A percentile compares a stretch with the other conserved stretches of the same genome.
phyloP scores from a whole-genome alignment of 2,888 invertebrate genomes.

The Drosophila fungiperda region DNA sequence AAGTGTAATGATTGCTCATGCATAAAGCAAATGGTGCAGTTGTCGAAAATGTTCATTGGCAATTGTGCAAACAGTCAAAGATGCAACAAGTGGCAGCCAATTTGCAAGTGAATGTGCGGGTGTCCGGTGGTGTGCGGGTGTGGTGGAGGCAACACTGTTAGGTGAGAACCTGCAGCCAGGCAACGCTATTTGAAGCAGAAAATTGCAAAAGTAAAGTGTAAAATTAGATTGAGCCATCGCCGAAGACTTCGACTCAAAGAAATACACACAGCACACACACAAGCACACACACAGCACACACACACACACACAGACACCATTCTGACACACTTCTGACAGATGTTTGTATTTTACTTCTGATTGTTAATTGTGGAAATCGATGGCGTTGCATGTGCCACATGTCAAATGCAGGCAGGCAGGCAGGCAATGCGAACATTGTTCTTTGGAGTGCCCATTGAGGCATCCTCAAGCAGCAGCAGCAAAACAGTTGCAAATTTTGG shows the following conservation, averaged over 20 bases:
- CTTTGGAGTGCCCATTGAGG: slow-evolving; percentile 21
- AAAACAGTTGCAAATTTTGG: slow-evolving; percentile 14
- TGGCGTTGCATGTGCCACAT: background rate
- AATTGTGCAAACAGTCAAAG: slow-evolving; percentile 54
- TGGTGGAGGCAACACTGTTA: background rate
- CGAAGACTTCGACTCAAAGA: slow-evolving; percentile 46
- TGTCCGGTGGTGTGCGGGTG: background rate
- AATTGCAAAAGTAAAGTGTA: slow-evolving; percentile 68
- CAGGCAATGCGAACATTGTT: slow-evolving; percentile 14
- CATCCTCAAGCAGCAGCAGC: slow-evolving; percentile 5
- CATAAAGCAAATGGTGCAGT: slow-evolving; percentile 61
- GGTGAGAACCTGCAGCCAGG: slow-evolving; percentile 42
- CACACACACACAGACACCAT: background rate
- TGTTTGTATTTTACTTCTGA: slow-evolving; percentile 59
- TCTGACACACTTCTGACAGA: slow-evolving; percentile 18
- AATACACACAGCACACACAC: slow-evolving; percentile 30
- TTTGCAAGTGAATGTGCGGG: slow-evolving; percentile 29
- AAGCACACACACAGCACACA: background rate
- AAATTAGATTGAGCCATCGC: slow-evolving; percentile 53
- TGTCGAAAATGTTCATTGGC: slow-evolving; percentile 60
- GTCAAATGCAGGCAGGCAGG: background rate
- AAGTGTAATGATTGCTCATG: slow-evolving; percentile 58
- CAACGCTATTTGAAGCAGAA: slow-evolving; percentile 55
- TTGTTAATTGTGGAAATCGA: slow-evolving; percentile 53
- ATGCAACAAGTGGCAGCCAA: slow-evolving; percentile 59